Conservation (phyloP, 2,113 vertebrate genomes). For the Platycercus adscitus region DNA sequence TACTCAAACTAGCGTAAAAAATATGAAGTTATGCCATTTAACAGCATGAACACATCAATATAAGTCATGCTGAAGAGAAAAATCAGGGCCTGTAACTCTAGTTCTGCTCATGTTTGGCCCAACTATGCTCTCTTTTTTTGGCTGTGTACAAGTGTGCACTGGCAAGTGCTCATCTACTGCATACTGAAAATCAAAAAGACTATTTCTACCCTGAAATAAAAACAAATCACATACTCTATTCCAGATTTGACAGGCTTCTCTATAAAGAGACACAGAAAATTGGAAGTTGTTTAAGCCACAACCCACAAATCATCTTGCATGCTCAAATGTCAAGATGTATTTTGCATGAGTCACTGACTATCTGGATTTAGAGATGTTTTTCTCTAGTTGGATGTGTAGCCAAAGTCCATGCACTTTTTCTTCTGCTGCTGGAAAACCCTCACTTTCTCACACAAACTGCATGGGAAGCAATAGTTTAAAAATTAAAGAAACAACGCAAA, state of each 20-base stretch:
- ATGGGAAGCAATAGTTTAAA: background rate
- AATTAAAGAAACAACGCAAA: background rate
- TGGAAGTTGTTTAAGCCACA: background rate
- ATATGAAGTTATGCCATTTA: background rate
- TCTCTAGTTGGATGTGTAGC: background rate
- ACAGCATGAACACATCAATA: background rate
- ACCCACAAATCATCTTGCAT: conserved; percentile 11
- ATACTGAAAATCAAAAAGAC: conserved; percentile 2
- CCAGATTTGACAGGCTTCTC: background rate
- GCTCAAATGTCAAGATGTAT: conserved; percentile 2
- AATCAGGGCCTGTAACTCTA: background rate
- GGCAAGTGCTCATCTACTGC: background rate
- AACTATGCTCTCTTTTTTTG: background rate
- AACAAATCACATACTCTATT: background rate
- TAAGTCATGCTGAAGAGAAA: background rate
- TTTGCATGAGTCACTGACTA: conserved; percentile 1
- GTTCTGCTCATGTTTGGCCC: background rate
- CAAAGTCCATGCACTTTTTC: background rate
- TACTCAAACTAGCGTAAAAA: background rate
- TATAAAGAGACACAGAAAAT: background rate
- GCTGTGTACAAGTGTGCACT: background rate
- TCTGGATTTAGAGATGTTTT: background rate
- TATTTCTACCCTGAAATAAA: conserved; percentile 16
- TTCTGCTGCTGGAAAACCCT: background rate
- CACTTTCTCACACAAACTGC: background rate